Base-by-base conservation (phyloP, 2,113 vertebrate genomes). In the Sturnira hondurensis region DNA sequence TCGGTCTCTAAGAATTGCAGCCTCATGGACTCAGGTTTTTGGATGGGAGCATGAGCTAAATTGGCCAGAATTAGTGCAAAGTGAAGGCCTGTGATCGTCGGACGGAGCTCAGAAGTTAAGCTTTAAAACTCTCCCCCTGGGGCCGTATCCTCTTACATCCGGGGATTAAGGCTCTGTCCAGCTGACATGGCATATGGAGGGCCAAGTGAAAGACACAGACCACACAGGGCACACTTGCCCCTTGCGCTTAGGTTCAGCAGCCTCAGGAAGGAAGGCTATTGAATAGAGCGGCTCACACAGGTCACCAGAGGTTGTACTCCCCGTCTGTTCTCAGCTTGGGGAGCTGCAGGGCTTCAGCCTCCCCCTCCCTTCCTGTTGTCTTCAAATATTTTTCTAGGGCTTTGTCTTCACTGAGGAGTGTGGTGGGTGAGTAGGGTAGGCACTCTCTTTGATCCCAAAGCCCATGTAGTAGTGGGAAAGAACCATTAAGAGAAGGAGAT, bases 131-230 rank as follows among this genome's bases (percentile, higher is more conserved):
- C 43, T 20, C 12, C 3, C 76, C 28, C 13, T 14, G 61, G 0
- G 5, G 87, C 26, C 54, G 82, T 67, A 31, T 56, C 89, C 54
- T 10, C 33, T 71, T 52, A 70, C 63, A 17, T 86, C 61, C 80
- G 86, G 82, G 81, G 78, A 24, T 87, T 38, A 47, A 19, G 1
- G n/a, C 61, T 52, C 33, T 2, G 16, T 33, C 68, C 82, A 83
- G 96, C 93, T 86, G 92, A 87, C 74, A 0, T 0, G 47, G 68
- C 93, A 86, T 43, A 89, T 58, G 93, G 92, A 92, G 54, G 61
- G 45, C 31, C 47, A 3, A 2, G 3, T 14, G 77, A 81, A 74
- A 31, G 88, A 31, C 41, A 85, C 41, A 85, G 81, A 67, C 58
- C 56, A 68, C 87, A 81, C 74, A 67, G 85, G 68, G 81, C 2